Conservation (phyloP, 2,888 invertebrate species). For the Nomada flava region DNA sequence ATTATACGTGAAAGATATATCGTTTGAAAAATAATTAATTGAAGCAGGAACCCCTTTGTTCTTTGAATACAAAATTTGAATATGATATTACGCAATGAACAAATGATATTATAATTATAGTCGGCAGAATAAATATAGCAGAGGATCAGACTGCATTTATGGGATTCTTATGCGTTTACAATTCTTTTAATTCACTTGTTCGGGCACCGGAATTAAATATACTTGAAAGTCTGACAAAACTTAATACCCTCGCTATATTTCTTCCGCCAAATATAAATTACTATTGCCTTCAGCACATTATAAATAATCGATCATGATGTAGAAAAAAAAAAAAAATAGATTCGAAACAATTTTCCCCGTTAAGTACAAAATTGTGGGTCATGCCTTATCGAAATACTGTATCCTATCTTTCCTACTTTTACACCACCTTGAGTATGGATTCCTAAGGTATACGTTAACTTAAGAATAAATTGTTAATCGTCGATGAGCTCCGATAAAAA, state of each 20-base stretch:
- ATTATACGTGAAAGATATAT: slow-evolving; percentile 16
- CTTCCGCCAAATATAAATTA: slow-evolving; percentile 9
- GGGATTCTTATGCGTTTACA: no score
- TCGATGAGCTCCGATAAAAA: slow-evolving; percentile 28
- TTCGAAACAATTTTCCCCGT: slow-evolving; percentile 52
- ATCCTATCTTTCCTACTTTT: slow-evolving; percentile 50
- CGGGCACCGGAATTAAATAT: no score
- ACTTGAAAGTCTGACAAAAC: no score
- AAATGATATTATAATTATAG: slow-evolving; percentile 3
- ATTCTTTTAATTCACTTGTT: no score
- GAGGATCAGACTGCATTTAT: no score
- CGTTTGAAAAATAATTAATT: slow-evolving; percentile 11
- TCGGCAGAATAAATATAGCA: neutral
- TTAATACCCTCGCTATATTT: neutral
- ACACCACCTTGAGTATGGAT: slow-evolving; percentile 22
- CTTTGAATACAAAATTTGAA: slow-evolving; percentile 6
- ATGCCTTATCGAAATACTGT: slow-evolving; percentile 61
- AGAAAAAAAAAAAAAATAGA: slow-evolving; percentile 27
- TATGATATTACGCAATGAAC: no score
- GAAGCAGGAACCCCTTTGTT: slow-evolving; percentile 29
- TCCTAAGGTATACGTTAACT: slow-evolving; percentile 41
- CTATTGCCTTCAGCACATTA: slow-evolving; percentile 35
- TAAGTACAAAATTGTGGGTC: slow-evolving; percentile 67
- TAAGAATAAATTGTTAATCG: slow-evolving; percentile 39
- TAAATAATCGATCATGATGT: slow-evolving; percentile 60